Evolutionary conservation across 2,888 invertebrate genomes (phyloP), one percentile per base, ranked within the genome.

Genomic region (Zaprionus lineosus): DNA sequence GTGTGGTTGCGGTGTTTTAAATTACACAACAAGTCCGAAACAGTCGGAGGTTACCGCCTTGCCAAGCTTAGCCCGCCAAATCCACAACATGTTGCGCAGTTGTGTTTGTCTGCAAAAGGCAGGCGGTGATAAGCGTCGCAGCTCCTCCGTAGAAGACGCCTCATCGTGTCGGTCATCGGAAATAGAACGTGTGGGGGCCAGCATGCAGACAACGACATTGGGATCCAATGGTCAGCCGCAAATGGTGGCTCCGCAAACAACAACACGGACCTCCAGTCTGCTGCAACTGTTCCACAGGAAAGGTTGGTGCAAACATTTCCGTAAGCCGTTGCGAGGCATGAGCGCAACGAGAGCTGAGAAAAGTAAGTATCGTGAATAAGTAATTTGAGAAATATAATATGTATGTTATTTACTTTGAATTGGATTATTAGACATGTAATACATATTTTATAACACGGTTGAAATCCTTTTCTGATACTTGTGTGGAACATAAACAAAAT

Each of bases 291-390:
- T 90, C 18, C 86, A 88, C 86, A 93, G 76, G 92, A 93, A 76
- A 90, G 91, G 88, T 91, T 92, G 94, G 84, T 91, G 94, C 70
- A 92, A 92, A 76, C 93, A 93, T 83, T 94, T 94, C 92, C 92
- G 93, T 60, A 92, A 93, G 72, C 89, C 91, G 69, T 93, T 93
- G 72, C 93, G 94, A 70, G 88, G 87, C 58, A 92, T 93, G 89
- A 94, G 94, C 90, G 94, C 94, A 94, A 94, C 94, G 14, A 94
- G 94, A 88, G 93, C 94, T 53, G 94, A 94, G 90, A 92, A 94
- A 91, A 94, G 95, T 95, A 89, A 94, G 93, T 92, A 75, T n/a
- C 33, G 24, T 1, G 3, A 4, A 4, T 24, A 9, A 12, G 26
- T 31, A 21, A 21, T 36, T 53, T 6, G 15, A 34, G 9, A 15